Base-by-base conservation (phyloP, 2,797 vertebrate species). In the Parauchenoglanis punctatus region DNA sequence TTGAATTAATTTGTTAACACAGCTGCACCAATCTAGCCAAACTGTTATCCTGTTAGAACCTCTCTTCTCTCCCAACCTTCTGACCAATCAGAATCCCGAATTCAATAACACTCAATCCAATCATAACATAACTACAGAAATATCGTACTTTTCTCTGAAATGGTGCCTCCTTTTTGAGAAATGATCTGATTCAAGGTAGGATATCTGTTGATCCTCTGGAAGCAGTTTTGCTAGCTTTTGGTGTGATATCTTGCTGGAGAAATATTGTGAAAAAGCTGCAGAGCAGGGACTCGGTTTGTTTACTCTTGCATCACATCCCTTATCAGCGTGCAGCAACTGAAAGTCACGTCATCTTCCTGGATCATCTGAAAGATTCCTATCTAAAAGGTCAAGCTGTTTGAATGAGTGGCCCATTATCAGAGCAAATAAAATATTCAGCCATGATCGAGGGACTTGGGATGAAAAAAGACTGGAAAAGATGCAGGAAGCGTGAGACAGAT, bases 321-420 rank as follows among this genome's bases (percentile, higher is more conserved):
- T 68, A 70, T 70, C 84, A 58, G 25, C 46, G 12, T 25, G 52
- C 63, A 76, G 59, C 80, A 28, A 72, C 84, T 72, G 54, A 68
- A 84, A 88, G 76, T 73, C 83, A 65, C 72, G n/a, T 63, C 80
- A 46, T 83, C 56, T 28, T 58, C 75, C 87, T 65, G 54, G 77
- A 80, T 13, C n/a, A 35, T 78, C 52, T 40, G 56, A 65, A 49
- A 65, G 89, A 90, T 90, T 86, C 40, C 20, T 88, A 87, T 90
- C 88, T 84, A 65, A 92, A 92, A 91, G 89, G 87, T 92, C 85
- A 89, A 72, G 88, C 91, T 72, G 90, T 91, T 90, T 89, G 75
- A 91, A 88, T 76, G 88, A 77, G 54, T 40, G 65, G 46, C 65
- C 81, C 25, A 70, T 91, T 89, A 92, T 85, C 77, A 89, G 72